Evolutionary conservation across 2,888 invertebrate species (phyloP).

Genomic region (Sphaerophoria taeniata): DNA sequence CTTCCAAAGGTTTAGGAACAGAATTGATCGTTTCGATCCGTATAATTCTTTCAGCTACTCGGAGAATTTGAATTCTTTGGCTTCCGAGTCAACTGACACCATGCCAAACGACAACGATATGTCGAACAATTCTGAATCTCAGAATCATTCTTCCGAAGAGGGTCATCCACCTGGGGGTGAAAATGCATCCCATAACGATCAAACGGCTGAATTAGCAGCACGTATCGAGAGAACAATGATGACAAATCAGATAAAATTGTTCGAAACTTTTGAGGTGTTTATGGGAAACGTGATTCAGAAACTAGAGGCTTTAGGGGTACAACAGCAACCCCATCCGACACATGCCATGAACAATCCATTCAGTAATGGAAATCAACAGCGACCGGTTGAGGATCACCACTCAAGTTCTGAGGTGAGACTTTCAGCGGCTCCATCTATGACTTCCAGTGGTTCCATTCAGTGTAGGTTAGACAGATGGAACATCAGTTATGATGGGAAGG

Average conservation of each 20-base stretch:
- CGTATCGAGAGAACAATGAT: no score
- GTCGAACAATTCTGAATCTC: not conserved
- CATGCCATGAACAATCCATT: no score
- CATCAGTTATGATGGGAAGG: not conserved
- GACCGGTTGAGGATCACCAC: not conserved
- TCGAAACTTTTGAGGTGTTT: no score
- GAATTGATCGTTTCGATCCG: not conserved
- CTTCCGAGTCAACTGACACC: not conserved
- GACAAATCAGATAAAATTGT: no score
- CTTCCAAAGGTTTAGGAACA: not conserved
- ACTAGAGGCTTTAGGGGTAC: no score
- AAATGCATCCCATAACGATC: no score
- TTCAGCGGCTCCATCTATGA: not conserved
- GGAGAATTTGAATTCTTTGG: not conserved
- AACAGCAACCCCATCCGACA: no score
- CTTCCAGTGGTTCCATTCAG: not conserved
- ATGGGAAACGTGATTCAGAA: no score
- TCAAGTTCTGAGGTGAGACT: not conserved
- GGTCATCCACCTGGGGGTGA: not conserved
- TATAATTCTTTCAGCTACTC: not conserved
- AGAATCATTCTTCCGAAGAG: not conserved
- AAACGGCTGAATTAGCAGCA: no score
- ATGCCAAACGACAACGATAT: not conserved
- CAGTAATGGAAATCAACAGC: not conserved
- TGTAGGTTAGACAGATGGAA: slow-evolving; percentile 5